phyloP scores from a whole-genome alignment of 2,113 vertebrate genomes.

The Felis catus region DNA sequence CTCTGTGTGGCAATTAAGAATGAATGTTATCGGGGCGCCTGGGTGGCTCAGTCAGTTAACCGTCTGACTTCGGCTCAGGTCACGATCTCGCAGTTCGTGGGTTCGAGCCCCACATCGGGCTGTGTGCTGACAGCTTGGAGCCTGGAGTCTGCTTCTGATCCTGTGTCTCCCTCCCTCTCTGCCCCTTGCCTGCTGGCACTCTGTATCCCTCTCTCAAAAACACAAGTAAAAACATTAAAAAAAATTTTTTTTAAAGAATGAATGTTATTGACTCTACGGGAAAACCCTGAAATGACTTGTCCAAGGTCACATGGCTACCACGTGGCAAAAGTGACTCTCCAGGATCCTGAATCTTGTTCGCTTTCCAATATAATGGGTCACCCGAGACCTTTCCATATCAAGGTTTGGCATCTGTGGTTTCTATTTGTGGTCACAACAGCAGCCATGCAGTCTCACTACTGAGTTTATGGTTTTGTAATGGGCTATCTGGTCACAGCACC shows the following conservation, averaged over 20 bases:
- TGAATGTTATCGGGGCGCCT: no score
- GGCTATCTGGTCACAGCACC: not conserved
- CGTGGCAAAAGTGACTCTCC: accelerated
- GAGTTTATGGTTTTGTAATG: not conserved
- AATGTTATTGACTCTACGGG: not conserved
- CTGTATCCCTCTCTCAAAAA: no score
- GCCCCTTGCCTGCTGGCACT: no score
- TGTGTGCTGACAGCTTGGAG: no score
- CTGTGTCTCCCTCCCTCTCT: no score
- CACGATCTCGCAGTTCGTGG: no score
- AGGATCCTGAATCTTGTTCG: not conserved
- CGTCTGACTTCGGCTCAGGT: no score
- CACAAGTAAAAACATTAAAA: no score
- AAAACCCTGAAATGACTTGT: not conserved
- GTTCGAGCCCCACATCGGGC: no score
- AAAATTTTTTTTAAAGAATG: no score
- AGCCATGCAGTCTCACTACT: not conserved
- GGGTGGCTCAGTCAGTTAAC: no score
- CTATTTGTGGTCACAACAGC: not conserved
- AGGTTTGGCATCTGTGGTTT: not conserved
- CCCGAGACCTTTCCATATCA: accelerated
- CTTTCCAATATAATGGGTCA: accelerated
- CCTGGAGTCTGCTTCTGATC: accelerated
- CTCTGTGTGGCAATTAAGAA: not conserved
- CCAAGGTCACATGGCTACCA: not conserved